phyloP scores from a whole-genome alignment of 92 coral and sea anemone genomes.

The Blastomussa wellsi region DNA sequence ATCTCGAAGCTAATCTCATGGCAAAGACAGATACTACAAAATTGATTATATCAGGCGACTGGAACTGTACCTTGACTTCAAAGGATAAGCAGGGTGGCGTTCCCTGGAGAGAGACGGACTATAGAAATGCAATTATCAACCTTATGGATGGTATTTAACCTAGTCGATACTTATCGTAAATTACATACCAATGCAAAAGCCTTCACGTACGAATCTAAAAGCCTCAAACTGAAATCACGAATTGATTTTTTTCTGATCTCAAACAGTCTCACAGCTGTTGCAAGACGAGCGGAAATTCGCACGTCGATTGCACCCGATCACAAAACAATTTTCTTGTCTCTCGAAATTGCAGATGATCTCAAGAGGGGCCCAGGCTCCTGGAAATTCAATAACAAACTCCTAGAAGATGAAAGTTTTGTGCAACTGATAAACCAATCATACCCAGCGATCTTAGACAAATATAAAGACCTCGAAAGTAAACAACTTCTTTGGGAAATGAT shows the following conservation, averaged over 20 bases:
- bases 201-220: neutral
- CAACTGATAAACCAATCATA: neutral
- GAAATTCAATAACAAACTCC: neutral
- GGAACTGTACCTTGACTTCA: constrained; percentile 1
- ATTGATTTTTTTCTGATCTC: neutral
- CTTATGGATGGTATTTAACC: neutral
- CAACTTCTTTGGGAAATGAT: neutral
- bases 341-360: too few relatives aligned
- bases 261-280: neutral
- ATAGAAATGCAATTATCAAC: neutral
- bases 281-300: constrained; percentile 3
- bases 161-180: neutral
- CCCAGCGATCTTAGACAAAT: neutral
- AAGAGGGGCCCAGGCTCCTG: too few relatives aligned
- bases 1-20: too few relatives aligned
- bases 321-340: too few relatives aligned
- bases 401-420: neutral
- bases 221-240: neutral
- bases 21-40: constrained; percentile 12
- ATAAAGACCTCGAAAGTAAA: neutral
- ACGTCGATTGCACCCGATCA: too few relatives aligned
- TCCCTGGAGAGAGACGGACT: constrained; percentile 1
- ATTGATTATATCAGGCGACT: constrained; percentile 1
- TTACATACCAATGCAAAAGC: neutral
- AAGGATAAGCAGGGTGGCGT: constrained; percentile 6